A percentile compares a stretch with the other conserved stretches of the same genome.
Conservation (phyloP, 2,113 vertebrate genomes). For the Meriones unguiculatus region DNA sequence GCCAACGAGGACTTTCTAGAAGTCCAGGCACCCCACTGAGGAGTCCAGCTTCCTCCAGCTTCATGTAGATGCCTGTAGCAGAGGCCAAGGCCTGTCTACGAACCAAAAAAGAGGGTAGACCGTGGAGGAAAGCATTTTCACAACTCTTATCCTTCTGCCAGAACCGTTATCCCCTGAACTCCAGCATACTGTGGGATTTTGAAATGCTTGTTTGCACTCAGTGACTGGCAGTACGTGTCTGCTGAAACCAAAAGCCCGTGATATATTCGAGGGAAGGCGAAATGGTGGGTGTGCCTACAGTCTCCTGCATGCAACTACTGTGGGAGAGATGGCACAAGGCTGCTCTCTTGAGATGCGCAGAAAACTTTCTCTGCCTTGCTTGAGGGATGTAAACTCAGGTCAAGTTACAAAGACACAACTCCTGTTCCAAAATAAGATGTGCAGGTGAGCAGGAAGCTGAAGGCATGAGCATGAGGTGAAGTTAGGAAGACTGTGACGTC, state of each 20-base stretch:
- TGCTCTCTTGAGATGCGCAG: neutral
- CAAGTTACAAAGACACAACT: neutral
- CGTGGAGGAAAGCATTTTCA: accelerated
- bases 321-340: neutral
- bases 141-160: accelerated
- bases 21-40: accelerated
- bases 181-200: accelerated
- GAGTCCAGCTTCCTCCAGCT: neutral
- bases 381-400: slow-evolving; percentile 22
- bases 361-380: neutral
- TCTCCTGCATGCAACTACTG: neutral
- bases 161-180: neutral
- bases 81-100: neutral
- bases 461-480: neutral
- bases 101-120: neutral
- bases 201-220: neutral
- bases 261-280: accelerated
- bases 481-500: neutral
- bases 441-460: neutral
- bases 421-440: neutral
- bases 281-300: accelerated
- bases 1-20: accelerated
- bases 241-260: accelerated
- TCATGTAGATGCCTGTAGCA: too few relatives aligned
- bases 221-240: neutral